Evolutionary conservation across 2,888 invertebrate genomes (phyloP).

Genomic region (Drosophila peninsularis): DNA sequence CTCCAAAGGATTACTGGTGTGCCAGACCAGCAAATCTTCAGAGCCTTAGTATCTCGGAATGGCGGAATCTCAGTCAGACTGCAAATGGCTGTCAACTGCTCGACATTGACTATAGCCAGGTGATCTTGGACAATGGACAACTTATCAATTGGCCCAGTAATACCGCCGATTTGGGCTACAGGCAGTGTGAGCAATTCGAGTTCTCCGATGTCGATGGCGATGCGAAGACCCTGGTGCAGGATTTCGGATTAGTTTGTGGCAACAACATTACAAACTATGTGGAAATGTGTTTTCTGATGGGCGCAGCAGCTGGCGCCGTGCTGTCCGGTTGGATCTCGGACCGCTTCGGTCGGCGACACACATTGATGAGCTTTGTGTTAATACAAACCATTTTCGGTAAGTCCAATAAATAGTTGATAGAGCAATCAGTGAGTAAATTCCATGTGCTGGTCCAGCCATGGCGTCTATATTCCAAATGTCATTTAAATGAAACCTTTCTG

Average conservation of each 20-base stretch:
- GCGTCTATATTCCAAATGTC: slow-evolving; percentile 67
- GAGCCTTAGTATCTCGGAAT: slow-evolving; percentile 83
- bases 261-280: slow-evolving; percentile 86
- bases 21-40: slow-evolving; percentile 85
- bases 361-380: slow-evolving; percentile 86
- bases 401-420: slow-evolving; percentile 51
- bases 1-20: slow-evolving; percentile 86
- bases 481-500: slow-evolving; percentile 59
- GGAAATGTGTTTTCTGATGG: slow-evolving; percentile 88
- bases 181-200: slow-evolving; percentile 84
- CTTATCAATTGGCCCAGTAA: slow-evolving; percentile 64
- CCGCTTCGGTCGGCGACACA: slow-evolving; percentile 88
- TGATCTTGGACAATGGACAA: slow-evolving; percentile 52
- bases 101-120: slow-evolving; percentile 60
- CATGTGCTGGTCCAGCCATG: slow-evolving; percentile 19
- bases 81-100: slow-evolving; percentile 85
- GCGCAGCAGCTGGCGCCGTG: slow-evolving; percentile 88
- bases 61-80: slow-evolving; percentile 86
- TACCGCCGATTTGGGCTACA: slow-evolving; percentile 46
- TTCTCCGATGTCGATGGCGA: slow-evolving; percentile 72
- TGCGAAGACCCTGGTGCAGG: slow-evolving; percentile 86
- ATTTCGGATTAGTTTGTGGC: slow-evolving; percentile 87
- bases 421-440: slow-evolving; percentile 40
- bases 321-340: slow-evolving; percentile 88
- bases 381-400: slow-evolving; percentile 86